Evolutionary conservation across 2,797 vertebrate genomes (phyloP).

Genomic region (Oreochromis mossambicus): DNA sequence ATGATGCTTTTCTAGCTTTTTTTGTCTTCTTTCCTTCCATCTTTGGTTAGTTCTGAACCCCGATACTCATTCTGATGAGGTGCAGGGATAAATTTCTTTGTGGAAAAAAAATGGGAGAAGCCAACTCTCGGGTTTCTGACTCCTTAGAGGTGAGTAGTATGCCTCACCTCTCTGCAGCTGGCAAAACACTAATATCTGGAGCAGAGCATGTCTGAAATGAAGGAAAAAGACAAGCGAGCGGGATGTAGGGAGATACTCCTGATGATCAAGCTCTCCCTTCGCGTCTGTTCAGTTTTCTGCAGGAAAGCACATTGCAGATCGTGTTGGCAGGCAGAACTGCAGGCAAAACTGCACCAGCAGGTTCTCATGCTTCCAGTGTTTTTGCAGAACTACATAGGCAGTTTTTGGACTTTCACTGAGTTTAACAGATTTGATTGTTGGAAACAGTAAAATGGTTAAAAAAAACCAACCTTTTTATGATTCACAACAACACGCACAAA

Average conservation of each 20-base stretch:
- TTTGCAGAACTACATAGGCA: conserved; percentile 51
- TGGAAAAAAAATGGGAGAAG: neutral
- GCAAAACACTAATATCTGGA: neutral
- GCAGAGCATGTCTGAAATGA: neutral
- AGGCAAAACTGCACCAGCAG: conserved; percentile 15
- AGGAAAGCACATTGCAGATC: conserved; percentile 17
- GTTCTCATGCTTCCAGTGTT: neutral
- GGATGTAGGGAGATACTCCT: neutral
- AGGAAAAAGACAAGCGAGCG: neutral
- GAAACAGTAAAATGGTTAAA: neutral
- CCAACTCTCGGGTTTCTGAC: neutral
- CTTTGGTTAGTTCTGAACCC: neutral
- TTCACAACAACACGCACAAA: neutral
- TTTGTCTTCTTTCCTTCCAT: neutral
- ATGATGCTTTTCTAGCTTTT: neutral
- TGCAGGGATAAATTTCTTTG: neutral
- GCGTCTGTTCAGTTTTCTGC: neutral
- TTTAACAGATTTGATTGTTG: neutral
- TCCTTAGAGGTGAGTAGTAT: neutral
- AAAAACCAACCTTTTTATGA: neutral
- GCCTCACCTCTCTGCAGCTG: neutral
- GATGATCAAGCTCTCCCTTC: neutral
- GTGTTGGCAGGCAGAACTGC: conserved; percentile 44
- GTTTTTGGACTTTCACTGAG: neutral
- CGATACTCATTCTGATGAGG: neutral